Conservation (phyloP, 2,113 vertebrate species). For the Saguinus imperator region DNA sequence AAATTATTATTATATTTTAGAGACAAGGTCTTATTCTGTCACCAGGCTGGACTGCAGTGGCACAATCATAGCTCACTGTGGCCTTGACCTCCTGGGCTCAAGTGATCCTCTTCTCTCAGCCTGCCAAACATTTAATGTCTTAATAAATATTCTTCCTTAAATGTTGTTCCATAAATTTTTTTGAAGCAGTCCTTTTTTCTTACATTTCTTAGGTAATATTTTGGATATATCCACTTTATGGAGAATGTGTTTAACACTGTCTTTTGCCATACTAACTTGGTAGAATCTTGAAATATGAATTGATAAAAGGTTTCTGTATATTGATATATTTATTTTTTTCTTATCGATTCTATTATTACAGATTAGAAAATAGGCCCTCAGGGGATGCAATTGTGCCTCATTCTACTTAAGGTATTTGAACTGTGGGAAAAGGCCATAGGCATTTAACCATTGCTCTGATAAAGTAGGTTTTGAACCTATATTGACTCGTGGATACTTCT, state of each 20-base stretch:
- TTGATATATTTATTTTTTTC: not conserved
- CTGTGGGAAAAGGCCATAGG: not conserved
- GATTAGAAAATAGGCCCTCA: conserved; percentile 12
- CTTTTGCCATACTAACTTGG: not conserved
- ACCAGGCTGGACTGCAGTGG: no score
- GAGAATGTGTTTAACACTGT: not conserved
- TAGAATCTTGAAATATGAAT: not conserved
- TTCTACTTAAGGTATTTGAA: not conserved
- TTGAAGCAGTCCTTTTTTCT: conserved; percentile 21
- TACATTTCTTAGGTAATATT: not conserved
- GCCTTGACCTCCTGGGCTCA: no score
- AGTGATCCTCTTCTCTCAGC: no score
- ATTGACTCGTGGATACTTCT: not conserved
- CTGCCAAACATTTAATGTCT: not conserved
- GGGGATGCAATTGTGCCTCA: not conserved
- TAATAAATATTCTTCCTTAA: not conserved
- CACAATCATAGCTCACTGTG: no score
- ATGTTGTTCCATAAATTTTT: not conserved
- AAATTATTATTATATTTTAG: no score
- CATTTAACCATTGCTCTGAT: not conserved
- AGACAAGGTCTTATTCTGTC: no score
- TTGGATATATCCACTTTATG: not conserved
- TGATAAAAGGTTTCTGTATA: conserved; percentile 15
- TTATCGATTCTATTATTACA: not conserved
- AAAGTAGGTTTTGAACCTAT: not conserved